Base-by-base conservation (phyloP, 2,888 invertebrate species). In the Lumbricus terrestris region DNA sequence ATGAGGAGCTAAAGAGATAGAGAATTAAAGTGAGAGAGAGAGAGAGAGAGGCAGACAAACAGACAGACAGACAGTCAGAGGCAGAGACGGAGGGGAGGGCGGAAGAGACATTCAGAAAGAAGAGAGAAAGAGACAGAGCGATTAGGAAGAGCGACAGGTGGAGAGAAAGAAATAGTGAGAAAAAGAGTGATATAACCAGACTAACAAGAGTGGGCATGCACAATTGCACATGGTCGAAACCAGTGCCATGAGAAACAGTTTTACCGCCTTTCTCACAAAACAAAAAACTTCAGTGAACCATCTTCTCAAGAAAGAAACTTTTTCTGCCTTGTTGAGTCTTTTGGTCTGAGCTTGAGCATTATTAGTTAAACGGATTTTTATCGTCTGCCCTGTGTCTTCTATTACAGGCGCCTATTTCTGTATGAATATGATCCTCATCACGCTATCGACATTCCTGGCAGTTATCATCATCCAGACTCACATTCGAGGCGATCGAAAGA, bases 361-460 rank as follows among this genome's bases (percentile, higher is more conserved):
- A n/a, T 8, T 0, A 29, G 69, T 69, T n/a, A 23, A 47, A 47
- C 47, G 6, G 47, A 47, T 1, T 23, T 47, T 20, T 47, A 23
- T 23, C 47, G 20, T 20, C n/a, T n/a, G n/a, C n/a, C n/a, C n/a
- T n/a, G n/a, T n/a, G n/a, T n/a, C n/a, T n/a, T n/a, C n/a, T n/a
- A 69, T 69, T 89, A 23, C 93, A 95, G 95, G 95, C 88, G 95
- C 94, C 42, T 95, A 95, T 92, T 95, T 95, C 93, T 95, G 95
- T 91, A 92, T 95, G 90, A 95, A 95, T 92, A 95, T 95, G 95
- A 93, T 95, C 35, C 93, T 95, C 91, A 95, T 95, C 90, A 95
- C 95, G 3, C 92, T 95, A 91, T 95, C 95, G 34, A 95, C 95
- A 18, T 94, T 95, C 90, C 92, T 95, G 89, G 94, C 95, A 16